These are phyloP conservation scores for Argyra leucocephala DNA, from an alignment of 2,888 invertebrate species.

Conservation along the genomic window DNA sequence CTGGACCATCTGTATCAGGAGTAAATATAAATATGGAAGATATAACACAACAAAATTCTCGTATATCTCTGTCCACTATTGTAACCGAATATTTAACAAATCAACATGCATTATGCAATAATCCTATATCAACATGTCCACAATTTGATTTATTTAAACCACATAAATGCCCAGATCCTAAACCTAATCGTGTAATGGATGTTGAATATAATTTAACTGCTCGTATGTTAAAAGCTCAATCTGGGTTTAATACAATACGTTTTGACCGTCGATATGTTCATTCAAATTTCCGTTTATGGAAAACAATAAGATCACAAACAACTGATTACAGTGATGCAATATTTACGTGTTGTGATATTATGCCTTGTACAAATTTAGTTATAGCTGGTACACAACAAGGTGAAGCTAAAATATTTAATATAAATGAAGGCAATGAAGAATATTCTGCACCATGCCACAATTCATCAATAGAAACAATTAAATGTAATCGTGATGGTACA, in stretches of 20 bases:
- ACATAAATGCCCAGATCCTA: slow-evolving; percentile 90
- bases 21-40: slow-evolving; percentile 35
- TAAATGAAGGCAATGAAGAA: slow-evolving; percentile 74
- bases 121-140: slow-evolving; percentile 95
- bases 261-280: slow-evolving; percentile 75
- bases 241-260: slow-evolving; percentile 51
- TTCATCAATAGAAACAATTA: slow-evolving; percentile 73
- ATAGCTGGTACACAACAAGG: slow-evolving; percentile 85
- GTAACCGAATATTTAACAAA: slow-evolving; percentile 93
- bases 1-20: slow-evolving; percentile 29
- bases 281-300: slow-evolving; percentile 67
- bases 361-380: slow-evolving; percentile 43
- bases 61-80: slow-evolving; percentile 75
- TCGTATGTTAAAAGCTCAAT: slow-evolving; percentile 49
- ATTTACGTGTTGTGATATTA: slow-evolving; percentile 65
- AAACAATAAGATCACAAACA: slow-evolving; percentile 55
- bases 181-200: slow-evolving; percentile 44
- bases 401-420: slow-evolving; percentile 79
- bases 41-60: slow-evolving; percentile 25
- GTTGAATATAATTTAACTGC: slow-evolving; percentile 62
- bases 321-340: slow-evolving; percentile 53
- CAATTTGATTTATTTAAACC: slow-evolving; percentile 92
- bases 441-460: slow-evolving; percentile 71
- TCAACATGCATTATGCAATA: slow-evolving; percentile 95
- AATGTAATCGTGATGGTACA: slow-evolving; percentile 63